These are phyloP conservation scores for Phlogophora meticulosa DNA, from an alignment of 2,888 invertebrate species.

Conservation along the genomic window DNA sequence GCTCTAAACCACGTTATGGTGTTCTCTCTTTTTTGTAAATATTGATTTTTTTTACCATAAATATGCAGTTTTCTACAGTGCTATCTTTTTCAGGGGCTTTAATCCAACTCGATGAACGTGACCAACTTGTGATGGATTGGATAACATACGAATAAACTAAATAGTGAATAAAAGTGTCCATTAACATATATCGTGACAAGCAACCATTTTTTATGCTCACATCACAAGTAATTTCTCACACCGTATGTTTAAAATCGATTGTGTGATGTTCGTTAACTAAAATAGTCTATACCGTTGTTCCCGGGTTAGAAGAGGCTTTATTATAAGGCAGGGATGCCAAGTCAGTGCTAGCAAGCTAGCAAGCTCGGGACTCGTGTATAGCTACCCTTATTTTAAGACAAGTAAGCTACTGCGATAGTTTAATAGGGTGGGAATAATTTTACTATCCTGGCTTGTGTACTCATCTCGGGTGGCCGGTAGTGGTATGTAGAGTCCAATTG, in stretches of 20 bases:
- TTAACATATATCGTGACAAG: neutral
- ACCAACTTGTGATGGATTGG: neutral
- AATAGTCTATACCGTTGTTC: neutral
- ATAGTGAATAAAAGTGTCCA: no score
- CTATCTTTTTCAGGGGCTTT: neutral
- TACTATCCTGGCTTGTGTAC: no score
- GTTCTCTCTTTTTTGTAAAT: conserved; percentile 13
- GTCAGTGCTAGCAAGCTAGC: no score
- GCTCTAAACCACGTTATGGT: conserved; percentile 13
- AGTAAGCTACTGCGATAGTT: no score
- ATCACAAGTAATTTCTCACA: neutral
- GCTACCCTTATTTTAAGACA: no score
- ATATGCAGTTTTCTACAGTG: neutral
- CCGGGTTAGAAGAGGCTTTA: no score
- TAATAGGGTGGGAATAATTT: no score
- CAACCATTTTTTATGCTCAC: neutral
- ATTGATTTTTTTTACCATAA: conserved; percentile 5
- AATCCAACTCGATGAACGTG: neutral
- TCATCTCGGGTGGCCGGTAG: no score
- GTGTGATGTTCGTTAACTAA: neutral
- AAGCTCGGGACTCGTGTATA: no score
- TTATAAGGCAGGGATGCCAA: no score
- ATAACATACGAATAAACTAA: neutral
- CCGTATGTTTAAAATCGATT: neutral
- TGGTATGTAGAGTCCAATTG: no score